Conservation (phyloP, 2,888 invertebrate species). For the Nipponacmea schrenckii region DNA sequence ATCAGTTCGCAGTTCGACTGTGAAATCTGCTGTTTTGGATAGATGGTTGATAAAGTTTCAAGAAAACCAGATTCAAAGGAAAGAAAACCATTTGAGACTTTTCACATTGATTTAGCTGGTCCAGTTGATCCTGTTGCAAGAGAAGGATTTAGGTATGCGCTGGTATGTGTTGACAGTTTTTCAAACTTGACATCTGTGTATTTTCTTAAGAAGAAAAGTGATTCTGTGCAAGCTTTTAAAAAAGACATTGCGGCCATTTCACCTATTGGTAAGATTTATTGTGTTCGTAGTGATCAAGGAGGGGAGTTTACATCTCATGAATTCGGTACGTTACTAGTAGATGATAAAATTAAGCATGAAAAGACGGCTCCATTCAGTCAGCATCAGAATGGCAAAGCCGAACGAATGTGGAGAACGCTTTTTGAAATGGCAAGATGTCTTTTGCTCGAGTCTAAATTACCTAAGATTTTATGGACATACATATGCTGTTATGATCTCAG, state of each 20-base stretch:
- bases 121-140: slow-evolving; percentile 17
- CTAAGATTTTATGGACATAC: slow-evolving; percentile 31
- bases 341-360: too few species aligned
- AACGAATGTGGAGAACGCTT: too few species aligned
- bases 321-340: too few species aligned
- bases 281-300: too few species aligned
- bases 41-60: slow-evolving; percentile 26
- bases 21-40: slow-evolving; percentile 23
- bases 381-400: too few species aligned
- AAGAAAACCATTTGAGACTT: too few species aligned
- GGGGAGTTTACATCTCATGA: too few species aligned
- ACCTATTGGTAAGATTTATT: too few species aligned
- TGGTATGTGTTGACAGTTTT: slow-evolving; percentile 27
- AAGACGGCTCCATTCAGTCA: too few species aligned
- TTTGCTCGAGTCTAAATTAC: slow-evolving; percentile 21
- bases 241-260: slow-evolving; percentile 17
- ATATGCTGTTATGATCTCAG: slow-evolving; percentile 27
- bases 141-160: slow-evolving; percentile 29
- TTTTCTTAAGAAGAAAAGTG: slow-evolving; percentile 26
- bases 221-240: slow-evolving; percentile 17
- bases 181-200: slow-evolving; percentile 27
- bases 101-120: slow-evolving; percentile 29
- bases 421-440: slow-evolving; percentile 30
- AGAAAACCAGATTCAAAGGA: slow-evolving; percentile 24
- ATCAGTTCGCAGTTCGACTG: slow-evolving; percentile 18